Conservation (phyloP, 2,888 invertebrate species). For the Coecobrya sp. region DNA sequence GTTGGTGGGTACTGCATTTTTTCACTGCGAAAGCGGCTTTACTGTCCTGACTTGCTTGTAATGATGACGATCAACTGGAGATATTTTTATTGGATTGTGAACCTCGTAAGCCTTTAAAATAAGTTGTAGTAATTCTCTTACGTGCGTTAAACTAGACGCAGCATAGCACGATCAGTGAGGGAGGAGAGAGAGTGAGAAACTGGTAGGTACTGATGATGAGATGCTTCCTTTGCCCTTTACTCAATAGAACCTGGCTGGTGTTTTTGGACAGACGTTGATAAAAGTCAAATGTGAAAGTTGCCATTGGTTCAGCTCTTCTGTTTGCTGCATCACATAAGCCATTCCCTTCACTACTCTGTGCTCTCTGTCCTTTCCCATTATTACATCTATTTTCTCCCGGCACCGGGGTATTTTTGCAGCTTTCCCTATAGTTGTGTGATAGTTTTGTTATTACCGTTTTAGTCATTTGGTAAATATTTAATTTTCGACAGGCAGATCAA, state of each 20-base stretch:
- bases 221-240: not conserved
- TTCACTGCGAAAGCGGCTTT: not conserved
- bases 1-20: not conserved
- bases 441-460: not conserved
- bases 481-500: slow-evolving; percentile 62
- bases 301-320: not conserved
- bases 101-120: slow-evolving; percentile 58
- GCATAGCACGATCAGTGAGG: not conserved
- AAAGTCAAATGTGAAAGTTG: slow-evolving; percentile 42
- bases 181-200: not conserved
- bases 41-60: not conserved
- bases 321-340: not conserved
- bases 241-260: not conserved
- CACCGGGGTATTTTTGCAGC: not conserved
- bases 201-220: not conserved
- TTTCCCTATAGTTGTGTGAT: not conserved
- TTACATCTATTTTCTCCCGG: not conserved
- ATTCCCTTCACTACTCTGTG: not conserved
- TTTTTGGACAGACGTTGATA: slow-evolving; percentile 27
- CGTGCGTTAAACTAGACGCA: not conserved
- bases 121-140: slow-evolving; percentile 35
- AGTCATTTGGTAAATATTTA: slow-evolving; percentile 69
- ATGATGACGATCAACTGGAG: slow-evolving; percentile 64
- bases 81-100: slow-evolving; percentile 66
- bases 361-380: not conserved